Evolutionary conservation across 2,888 invertebrate species (phyloP).

Genomic region (Rhaphigaster nebulosa): DNA sequence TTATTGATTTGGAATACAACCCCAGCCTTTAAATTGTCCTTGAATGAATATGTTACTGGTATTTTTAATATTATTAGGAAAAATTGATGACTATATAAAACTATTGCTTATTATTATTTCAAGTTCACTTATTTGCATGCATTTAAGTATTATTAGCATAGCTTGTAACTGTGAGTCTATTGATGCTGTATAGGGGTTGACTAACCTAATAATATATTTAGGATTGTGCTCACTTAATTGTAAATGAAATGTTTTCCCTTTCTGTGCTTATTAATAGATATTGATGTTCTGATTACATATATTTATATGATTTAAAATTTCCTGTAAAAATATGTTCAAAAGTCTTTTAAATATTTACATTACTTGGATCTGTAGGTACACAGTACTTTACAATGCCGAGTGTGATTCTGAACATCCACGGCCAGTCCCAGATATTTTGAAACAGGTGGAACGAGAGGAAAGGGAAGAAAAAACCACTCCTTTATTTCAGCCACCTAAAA

Average conservation of each 20-base stretch:
- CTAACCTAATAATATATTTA: background rate
- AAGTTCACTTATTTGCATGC: too few relatives aligned
- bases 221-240: background rate
- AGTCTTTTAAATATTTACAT: slow-evolving; percentile 25
- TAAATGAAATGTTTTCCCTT: background rate
- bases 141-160: too few relatives aligned
- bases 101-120: background rate
- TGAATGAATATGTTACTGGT: too few relatives aligned
- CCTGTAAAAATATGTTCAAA: background rate
- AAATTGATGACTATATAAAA: too few relatives aligned
- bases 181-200: background rate
- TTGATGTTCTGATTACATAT: background rate
- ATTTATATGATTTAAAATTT: background rate
- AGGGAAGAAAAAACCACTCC: slow-evolving; percentile 66
- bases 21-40: too few relatives aligned
- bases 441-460: slow-evolving; percentile 70
- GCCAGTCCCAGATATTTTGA: slow-evolving; percentile 68
- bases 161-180: background rate
- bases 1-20: too few relatives aligned
- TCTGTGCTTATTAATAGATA: background rate
- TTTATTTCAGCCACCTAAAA: slow-evolving; percentile 56
- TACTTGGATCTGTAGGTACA: slow-evolving; percentile 66
- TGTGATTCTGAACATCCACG: slow-evolving; percentile 70
- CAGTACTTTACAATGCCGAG: slow-evolving; percentile 70
- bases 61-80: too few relatives aligned